Conservation (phyloP, 2,888 invertebrate genomes). For the Drosophila flavopinicola region DNA sequence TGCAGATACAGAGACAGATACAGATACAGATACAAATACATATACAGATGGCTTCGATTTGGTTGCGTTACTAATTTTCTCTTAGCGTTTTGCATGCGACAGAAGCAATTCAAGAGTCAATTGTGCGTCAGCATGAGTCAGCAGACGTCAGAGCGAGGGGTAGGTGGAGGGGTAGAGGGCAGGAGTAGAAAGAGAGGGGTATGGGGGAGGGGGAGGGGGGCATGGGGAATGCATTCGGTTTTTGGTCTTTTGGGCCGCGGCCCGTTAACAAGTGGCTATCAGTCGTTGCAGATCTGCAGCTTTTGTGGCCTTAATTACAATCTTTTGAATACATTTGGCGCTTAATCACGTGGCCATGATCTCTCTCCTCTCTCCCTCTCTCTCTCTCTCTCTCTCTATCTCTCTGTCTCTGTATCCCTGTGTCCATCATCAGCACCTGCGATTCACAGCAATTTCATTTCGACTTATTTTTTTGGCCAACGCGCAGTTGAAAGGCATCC, state of each 20-base stretch:
- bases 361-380: constrained; percentile 33
- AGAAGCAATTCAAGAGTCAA: constrained; percentile 60
- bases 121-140: constrained; percentile 76
- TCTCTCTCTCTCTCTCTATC: constrained; percentile 12
- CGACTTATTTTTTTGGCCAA: constrained; percentile 40
- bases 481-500: constrained; percentile 69
- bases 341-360: constrained; percentile 78
- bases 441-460: constrained; percentile 45
- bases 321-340: constrained; percentile 81
- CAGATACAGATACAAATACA: constrained; percentile 22
- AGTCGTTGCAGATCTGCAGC: constrained; percentile 74
- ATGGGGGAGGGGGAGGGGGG: not conserved
- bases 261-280: constrained; percentile 73
- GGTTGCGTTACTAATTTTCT: constrained; percentile 67
- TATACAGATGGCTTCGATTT: constrained; percentile 41
- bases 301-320: constrained; percentile 80
- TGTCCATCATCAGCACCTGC: constrained; percentile 40
- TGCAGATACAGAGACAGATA: constrained; percentile 26
- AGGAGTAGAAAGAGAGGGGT: not conserved
- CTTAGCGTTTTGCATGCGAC: constrained; percentile 73
- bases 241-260: constrained; percentile 14
- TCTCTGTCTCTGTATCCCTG: constrained; percentile 6
- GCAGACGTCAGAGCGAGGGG: constrained; percentile 21
- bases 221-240: constrained; percentile 44
- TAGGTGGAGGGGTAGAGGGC: not conserved